Evolutionary conservation across 2,888 invertebrate genomes (phyloP), one percentile per base, ranked within the genome.

Genomic region (Monochamus alternatus): DNA sequence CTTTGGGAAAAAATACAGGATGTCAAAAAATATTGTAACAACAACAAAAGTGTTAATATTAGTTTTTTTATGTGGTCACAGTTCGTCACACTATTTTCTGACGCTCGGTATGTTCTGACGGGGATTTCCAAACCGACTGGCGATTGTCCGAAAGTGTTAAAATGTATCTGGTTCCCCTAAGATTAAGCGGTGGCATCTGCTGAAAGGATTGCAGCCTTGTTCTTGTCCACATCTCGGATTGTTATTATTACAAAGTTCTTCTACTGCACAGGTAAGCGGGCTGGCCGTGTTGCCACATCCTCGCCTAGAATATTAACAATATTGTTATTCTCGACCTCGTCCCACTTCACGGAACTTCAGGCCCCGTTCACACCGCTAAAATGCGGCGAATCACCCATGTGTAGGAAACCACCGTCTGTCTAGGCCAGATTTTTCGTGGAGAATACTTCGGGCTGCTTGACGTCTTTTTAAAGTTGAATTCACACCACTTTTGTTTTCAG

Each of bases 301-400:
- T 75, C 74, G 77, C 77, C 77, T 83, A 78, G 81, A 81, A 84
- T 85, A 85, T 86, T 87, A 55, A 87, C 86, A 85, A 85, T 87
- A 86, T 86, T 86, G 85, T 86, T 87, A 85, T 86, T 84, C 81
- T 84, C 87, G 89, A 87, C 89, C 88, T 89, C 88, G 89, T 88
- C 88, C 89, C 87, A 89, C 88, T 88, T 88, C 86, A 86, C 86
- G 85, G 87, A 87, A 87, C 87, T 85, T 84, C 83, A 84, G 86
- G 86, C 84, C 86, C 76, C 82, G 81, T 83, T 86, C 84, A 87
- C 85, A 83, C 86, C 81, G 83, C 83, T 77, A 75, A 80, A 84
- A 76, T 74, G 68, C 73, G 67, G 22, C 79, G 79, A 80, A 76
- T 80, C 81, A 79, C 77, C 76, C 78, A 78, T 79, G 79, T 79